These are phyloP conservation scores for Oncopeltus fasciatus DNA, from an alignment of 1,140 invertebrate species.

Conservation along the genomic window DNA sequence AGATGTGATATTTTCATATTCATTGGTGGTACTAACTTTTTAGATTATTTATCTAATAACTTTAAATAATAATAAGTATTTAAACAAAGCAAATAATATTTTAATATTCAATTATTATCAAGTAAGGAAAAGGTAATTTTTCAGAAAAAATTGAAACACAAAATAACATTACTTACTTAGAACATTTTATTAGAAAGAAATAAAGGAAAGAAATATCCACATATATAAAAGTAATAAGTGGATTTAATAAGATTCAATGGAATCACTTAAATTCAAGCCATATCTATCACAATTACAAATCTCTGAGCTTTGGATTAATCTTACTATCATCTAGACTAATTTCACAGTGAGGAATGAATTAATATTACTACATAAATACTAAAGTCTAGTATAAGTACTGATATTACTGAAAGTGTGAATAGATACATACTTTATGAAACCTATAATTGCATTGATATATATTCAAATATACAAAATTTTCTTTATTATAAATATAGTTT, in stretches of 20 bases:
- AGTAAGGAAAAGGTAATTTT: too few relatives aligned
- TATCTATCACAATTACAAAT: constrained; percentile 12
- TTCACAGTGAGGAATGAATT: background rate
- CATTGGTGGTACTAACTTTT: too few relatives aligned
- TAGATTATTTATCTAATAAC: too few relatives aligned
- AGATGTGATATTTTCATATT: too few relatives aligned
- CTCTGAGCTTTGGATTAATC: constrained; percentile 3
- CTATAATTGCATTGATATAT: too few relatives aligned
- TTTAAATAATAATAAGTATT: too few relatives aligned
- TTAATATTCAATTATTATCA: too few relatives aligned
- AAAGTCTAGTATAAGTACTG: background rate
- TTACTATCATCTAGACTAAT: background rate
- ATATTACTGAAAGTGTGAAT: background rate
- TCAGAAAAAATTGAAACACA: too few relatives aligned
- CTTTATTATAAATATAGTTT: too few relatives aligned
- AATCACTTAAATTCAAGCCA: constrained; percentile 10
- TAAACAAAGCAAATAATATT: too few relatives aligned
- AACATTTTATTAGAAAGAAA: constrained; percentile 1
- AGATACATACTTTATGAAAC: background rate
- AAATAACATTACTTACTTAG: too few relatives aligned
- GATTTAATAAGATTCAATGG: background rate
- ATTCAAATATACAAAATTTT: too few relatives aligned
- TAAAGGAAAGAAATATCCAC: background rate
- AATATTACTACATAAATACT: background rate
- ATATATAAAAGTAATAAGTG: background rate